A percentile compares a stretch with the other conserved stretches of the same genome.
phyloP scores from a whole-genome alignment of 2,113 vertebrate species.

The Muntiacus muntjak region DNA sequence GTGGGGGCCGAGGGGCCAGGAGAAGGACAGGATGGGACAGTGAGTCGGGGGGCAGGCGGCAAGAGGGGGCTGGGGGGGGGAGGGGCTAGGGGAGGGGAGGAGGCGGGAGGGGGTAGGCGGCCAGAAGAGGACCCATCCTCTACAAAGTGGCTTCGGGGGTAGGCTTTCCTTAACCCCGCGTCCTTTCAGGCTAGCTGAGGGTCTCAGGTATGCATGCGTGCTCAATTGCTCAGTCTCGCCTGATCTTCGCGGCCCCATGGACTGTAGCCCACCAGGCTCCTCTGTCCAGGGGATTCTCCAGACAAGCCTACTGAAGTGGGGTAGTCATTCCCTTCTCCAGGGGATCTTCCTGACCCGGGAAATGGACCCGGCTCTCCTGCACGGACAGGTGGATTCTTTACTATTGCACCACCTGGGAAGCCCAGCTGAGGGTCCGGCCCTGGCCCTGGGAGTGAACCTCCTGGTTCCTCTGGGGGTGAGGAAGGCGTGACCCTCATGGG shows the following conservation, averaged over 20 bases:
- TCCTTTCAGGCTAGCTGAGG: rapidly evolving
- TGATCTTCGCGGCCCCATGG: background rate
- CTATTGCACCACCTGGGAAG: background rate
- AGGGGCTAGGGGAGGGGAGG: background rate
- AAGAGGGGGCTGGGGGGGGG: no score
- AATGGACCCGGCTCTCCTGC: rapidly evolving
- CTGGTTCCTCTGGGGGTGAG: background rate
- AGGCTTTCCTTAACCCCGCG: rapidly evolving
- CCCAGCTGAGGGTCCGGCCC: background rate
- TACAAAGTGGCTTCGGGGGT: background rate
- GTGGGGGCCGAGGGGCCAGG: rapidly evolving
- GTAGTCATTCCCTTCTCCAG: background rate
- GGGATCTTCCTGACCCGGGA: background rate
- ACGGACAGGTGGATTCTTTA: background rate
- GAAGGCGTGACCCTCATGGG: rapidly evolving
- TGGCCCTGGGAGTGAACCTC: background rate
- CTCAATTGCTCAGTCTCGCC: background rate
- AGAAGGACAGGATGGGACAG: background rate
- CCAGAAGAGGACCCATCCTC: background rate
- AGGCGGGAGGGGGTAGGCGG: background rate
- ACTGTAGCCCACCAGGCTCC: background rate
- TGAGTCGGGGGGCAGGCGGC: background rate
- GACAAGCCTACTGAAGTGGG: background rate
- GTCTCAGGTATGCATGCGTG: rapidly evolving
- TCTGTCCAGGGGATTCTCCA: background rate